phyloP scores from a whole-genome alignment of 2,113 vertebrate species.

The Macroglossus sobrinus region DNA sequence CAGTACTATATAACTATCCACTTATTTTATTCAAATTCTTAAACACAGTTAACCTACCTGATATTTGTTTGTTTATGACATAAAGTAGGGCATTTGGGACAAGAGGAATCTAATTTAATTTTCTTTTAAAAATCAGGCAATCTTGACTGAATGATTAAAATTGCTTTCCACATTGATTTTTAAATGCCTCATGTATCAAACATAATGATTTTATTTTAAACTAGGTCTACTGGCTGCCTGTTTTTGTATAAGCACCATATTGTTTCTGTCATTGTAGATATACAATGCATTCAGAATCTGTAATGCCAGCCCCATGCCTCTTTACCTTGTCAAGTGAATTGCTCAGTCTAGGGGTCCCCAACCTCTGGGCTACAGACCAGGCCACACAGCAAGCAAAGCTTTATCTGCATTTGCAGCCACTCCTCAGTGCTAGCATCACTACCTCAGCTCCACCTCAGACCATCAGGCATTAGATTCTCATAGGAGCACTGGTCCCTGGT shows the following conservation, averaged over 20 bases:
- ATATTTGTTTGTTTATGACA: neutral
- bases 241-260: neutral
- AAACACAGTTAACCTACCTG: neutral
- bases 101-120: neutral
- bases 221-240: neutral
- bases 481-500: no score
- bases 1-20: neutral
- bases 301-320: neutral
- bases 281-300: neutral
- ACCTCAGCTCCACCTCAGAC: no score
- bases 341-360: no score
- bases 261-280: neutral
- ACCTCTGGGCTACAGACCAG: no score
- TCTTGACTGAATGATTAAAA: neutral
- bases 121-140: slow-evolving; percentile 7
- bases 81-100: neutral
- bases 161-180: slow-evolving; percentile 1
- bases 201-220: neutral
- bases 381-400: no score
- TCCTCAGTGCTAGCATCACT: no score
- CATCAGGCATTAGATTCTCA: no score
- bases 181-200: neutral
- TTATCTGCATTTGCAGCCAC: no score
- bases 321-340: neutral
- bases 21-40: neutral